Conservation (phyloP, 1,140 invertebrate genomes). For the Drosophila tropicalis region DNA sequence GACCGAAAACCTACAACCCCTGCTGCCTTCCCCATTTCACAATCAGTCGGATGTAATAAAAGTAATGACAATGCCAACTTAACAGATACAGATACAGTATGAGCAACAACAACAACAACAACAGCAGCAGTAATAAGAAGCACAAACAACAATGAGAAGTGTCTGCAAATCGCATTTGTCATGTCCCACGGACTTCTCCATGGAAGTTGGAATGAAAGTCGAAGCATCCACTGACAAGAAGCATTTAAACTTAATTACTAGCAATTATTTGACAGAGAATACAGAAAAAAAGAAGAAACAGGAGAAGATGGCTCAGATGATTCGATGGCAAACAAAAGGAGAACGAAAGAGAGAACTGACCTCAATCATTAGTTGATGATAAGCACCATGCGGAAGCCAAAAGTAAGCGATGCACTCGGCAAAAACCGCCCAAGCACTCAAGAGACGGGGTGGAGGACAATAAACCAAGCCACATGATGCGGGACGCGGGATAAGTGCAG, state of each 20-base stretch:
- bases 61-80: conserved; percentile 20
- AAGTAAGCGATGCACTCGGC: conserved; percentile 39
- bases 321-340: neutral
- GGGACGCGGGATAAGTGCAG: neutral
- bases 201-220: neutral
- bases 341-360: conserved; percentile 47
- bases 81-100: neutral
- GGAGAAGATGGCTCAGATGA: conserved; percentile 1
- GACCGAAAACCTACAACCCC: neutral
- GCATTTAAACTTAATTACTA: conserved; percentile 67
- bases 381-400: conserved; percentile 44
- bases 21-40: neutral
- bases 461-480: conserved; percentile 50
- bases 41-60: conserved; percentile 21
- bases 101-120: conserved; percentile 1
- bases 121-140: neutral
- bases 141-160: conserved; percentile 28
- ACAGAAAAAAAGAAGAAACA: neutral
- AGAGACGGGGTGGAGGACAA: conserved; percentile 43
- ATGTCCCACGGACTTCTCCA: conserved; percentile 25
- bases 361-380: conserved; percentile 80
- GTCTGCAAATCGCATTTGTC: conserved; percentile 66
- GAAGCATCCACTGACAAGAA: conserved; percentile 26
- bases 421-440: conserved; percentile 23
- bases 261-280: conserved; percentile 60